A percentile compares a stretch with the other conserved stretches of the same genome.
Evolutionary conservation across 1,140 invertebrate genomes (phyloP).

Genomic region (Spodoptera litura): DNA sequence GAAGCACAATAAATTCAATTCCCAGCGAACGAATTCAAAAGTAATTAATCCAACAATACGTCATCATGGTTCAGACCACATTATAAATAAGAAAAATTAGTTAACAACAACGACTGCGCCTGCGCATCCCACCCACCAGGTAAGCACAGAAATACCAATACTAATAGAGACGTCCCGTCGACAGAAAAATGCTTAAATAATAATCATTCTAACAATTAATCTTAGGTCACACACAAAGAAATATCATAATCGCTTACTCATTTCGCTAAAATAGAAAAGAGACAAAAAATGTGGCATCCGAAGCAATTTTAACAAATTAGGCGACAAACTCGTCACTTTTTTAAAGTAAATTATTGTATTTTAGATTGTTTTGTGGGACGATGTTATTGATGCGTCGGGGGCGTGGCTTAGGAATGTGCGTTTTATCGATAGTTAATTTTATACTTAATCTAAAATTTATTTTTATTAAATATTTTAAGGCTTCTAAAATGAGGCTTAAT

Average conservation of each 20-base stretch:
- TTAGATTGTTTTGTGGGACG: slow-evolving; percentile 61
- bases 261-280: slow-evolving; percentile 65
- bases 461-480: neutral
- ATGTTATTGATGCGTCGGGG: slow-evolving; percentile 66
- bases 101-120: slow-evolving; percentile 64
- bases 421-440: slow-evolving; percentile 18
- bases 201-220: slow-evolving; percentile 73
- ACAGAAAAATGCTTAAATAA: slow-evolving; percentile 53
- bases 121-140: slow-evolving; percentile 67
- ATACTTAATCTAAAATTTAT: neutral
- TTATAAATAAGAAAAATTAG: slow-evolving; percentile 59
- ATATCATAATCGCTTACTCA: slow-evolving; percentile 72
- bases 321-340: slow-evolving; percentile 78
- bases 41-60: slow-evolving; percentile 61
- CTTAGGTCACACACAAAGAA: slow-evolving; percentile 66
- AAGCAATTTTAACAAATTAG: slow-evolving; percentile 78
- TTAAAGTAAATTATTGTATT: slow-evolving; percentile 64
- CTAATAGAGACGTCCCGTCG: slow-evolving; percentile 63
- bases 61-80: slow-evolving; percentile 50
- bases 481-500: no score
- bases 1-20: slow-evolving; percentile 40
- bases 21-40: slow-evolving; percentile 57
- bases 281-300: slow-evolving; percentile 49
- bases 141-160: slow-evolving; percentile 61
- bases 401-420: slow-evolving; percentile 51